These are phyloP conservation scores for Sabatieria punctata DNA, from an alignment of 2,888 invertebrate species.

Conservation along the genomic window DNA sequence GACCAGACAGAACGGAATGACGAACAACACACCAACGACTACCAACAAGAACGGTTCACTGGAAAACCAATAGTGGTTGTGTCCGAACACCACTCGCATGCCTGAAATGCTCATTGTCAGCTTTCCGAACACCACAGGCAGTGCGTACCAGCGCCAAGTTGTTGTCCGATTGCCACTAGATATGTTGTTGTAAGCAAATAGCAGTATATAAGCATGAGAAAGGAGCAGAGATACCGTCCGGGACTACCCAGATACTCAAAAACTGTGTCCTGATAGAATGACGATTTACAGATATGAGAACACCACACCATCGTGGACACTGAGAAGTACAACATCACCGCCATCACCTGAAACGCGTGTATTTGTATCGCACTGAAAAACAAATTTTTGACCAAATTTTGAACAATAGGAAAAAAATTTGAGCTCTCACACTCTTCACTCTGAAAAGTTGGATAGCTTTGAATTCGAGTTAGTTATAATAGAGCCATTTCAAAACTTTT, in stretches of 20 bases:
- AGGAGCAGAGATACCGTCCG: not conserved
- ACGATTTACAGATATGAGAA: not conserved
- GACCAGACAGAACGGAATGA: slow-evolving; percentile 1
- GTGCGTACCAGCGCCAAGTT: not conserved
- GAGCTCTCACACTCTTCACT: too few species aligned
- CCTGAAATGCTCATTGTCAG: too few species aligned
- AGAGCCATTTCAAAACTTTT: too few species aligned
- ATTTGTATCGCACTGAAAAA: too few species aligned
- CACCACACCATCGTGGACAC: not conserved
- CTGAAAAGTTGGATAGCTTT: too few species aligned
- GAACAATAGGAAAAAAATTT: too few species aligned
- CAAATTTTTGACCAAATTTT: too few species aligned
- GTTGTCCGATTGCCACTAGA: not conserved
- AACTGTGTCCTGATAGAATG: not conserved
- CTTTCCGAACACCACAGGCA: too few species aligned
- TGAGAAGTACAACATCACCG: not conserved
- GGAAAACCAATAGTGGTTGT: too few species aligned
- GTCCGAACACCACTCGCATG: too few species aligned
- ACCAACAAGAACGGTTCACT: not conserved
- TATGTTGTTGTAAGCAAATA: not conserved
- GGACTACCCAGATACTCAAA: not conserved
- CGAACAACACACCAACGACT: not conserved
- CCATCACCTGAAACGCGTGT: not conserved
- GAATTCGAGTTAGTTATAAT: too few species aligned
- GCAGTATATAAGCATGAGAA: not conserved